phyloP scores from a whole-genome alignment of 2,888 invertebrate genomes.

The Xylota segnis region DNA sequence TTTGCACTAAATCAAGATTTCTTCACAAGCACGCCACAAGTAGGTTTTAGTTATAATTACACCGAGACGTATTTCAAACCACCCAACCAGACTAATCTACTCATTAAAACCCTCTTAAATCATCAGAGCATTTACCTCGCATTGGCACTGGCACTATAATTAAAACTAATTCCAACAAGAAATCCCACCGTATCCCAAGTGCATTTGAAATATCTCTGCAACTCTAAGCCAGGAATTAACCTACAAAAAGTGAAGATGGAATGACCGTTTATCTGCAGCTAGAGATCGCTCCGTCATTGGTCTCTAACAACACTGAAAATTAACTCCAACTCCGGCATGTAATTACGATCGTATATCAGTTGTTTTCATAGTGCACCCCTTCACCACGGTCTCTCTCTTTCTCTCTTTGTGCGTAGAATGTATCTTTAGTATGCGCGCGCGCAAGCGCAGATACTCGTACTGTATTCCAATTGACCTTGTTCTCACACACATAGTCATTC shows the following conservation, averaged over 20 bases:
- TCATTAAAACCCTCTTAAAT: neutral
- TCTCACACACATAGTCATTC: slow-evolving; percentile 42
- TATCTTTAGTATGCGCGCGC: slow-evolving; percentile 14
- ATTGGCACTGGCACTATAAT: slow-evolving; percentile 28
- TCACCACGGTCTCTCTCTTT: neutral
- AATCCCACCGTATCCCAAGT: slow-evolving; percentile 15
- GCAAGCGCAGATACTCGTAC: slow-evolving; percentile 20
- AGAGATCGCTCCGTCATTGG: slow-evolving; percentile 23
- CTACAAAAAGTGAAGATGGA: slow-evolving; percentile 44
- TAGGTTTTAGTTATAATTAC: neutral
- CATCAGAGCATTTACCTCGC: slow-evolving; percentile 31
- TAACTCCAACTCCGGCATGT: slow-evolving; percentile 64
- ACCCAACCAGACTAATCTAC: neutral
- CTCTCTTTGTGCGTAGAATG: slow-evolving; percentile 40
- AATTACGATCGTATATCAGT: slow-evolving; percentile 65
- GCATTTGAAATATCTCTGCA: slow-evolving; percentile 43
- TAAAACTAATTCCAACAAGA: slow-evolving; percentile 52
- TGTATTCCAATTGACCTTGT: slow-evolving; percentile 57
- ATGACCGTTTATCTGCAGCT: slow-evolving; percentile 47
- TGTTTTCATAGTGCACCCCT: slow-evolving; percentile 28
- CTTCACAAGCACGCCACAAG: neutral
- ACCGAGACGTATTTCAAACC: neutral
- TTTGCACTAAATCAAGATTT: neutral
- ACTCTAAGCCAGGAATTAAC: slow-evolving; percentile 58
- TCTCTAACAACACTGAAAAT: slow-evolving; percentile 56